Conservation (phyloP, 2,888 invertebrate genomes). For the Mystacides longicornis region DNA sequence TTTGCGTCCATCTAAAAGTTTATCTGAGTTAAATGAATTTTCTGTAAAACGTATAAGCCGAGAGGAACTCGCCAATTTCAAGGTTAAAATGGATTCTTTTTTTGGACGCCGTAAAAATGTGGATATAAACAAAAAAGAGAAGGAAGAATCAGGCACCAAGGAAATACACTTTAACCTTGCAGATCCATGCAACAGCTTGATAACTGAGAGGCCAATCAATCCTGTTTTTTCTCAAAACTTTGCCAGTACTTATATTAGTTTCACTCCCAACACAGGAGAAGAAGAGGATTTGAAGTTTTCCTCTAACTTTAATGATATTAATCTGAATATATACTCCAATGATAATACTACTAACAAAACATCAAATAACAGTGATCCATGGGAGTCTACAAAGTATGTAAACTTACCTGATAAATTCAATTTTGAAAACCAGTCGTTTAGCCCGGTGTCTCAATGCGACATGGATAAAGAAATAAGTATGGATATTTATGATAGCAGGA, state of each 20-base stretch:
- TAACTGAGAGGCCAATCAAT: not conserved
- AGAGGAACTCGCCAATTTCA: constrained; percentile 18
- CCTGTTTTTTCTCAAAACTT: not conserved
- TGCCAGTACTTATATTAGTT: not conserved
- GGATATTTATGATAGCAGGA: not conserved
- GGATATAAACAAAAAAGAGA: constrained; percentile 4
- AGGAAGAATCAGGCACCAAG: not conserved
- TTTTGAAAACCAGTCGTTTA: not conserved
- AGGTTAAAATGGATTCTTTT: constrained; percentile 22
- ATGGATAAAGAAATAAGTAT: not conserved
- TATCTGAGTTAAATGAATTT: constrained; percentile 14
- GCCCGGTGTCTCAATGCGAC: not conserved
- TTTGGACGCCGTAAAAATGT: constrained; percentile 8
- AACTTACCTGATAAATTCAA: constrained; percentile 9
- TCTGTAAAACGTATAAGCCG: constrained; percentile 8
- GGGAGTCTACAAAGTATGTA: constrained; percentile 17
- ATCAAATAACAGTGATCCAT: not conserved
- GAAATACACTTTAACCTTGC: constrained; percentile 10
- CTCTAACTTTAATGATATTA: constrained; percentile 44
- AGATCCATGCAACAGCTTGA: not conserved
- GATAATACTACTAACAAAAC: not conserved
- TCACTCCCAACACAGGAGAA: constrained; percentile 27
- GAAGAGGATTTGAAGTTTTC: constrained; percentile 49
- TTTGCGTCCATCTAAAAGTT: constrained; percentile 20
- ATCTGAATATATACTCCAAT: constrained; percentile 12